A percentile compares a stretch with the other conserved stretches of the same genome.
These are phyloP conservation scores for Drosophila emarginata DNA, from an alignment of 2,888 invertebrate species.

Conservation along the genomic window DNA sequence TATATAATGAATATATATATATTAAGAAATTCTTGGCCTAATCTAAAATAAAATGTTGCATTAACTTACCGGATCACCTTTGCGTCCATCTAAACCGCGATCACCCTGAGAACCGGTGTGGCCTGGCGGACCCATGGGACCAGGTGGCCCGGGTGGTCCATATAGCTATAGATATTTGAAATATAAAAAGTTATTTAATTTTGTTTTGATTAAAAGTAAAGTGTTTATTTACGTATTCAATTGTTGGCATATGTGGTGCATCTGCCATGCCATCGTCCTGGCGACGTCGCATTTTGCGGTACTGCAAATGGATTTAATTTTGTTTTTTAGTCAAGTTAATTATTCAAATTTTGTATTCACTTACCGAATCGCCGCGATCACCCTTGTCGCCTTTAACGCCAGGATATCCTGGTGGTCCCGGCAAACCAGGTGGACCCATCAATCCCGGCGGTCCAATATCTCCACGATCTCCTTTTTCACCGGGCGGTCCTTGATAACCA, in stretches of 20 bases:
- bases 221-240: conserved; percentile 81
- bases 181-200: neutral
- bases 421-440: conserved; percentile 95
- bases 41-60: neutral
- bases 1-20: conserved; percentile 36
- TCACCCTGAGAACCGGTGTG: conserved; percentile 83
- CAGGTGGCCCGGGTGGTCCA: conserved; percentile 85
- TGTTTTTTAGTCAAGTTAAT: neutral
- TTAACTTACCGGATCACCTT: conserved; percentile 89
- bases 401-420: conserved; percentile 92
- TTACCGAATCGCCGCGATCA: conserved; percentile 96
- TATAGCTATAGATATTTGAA: conserved; percentile 82
- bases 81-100: conserved; percentile 89
- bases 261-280: conserved; percentile 83
- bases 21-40: conserved; percentile 20
- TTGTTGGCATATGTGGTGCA: conserved; percentile 82
- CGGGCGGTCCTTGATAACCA: conserved; percentile 93
- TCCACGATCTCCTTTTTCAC: conserved; percentile 90
- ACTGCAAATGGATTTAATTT: conserved; percentile 72
- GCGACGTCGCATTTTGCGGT: conserved; percentile 83
- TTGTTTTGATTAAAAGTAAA: too few relatives aligned
- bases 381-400: conserved; percentile 95
- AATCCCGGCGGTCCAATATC: conserved; percentile 96
- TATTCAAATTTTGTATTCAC: conserved; percentile 72
- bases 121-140: conserved; percentile 90